These are phyloP conservation scores for Rapana venosa DNA, from an alignment of 2,888 invertebrate species.

Conservation along the genomic window DNA sequence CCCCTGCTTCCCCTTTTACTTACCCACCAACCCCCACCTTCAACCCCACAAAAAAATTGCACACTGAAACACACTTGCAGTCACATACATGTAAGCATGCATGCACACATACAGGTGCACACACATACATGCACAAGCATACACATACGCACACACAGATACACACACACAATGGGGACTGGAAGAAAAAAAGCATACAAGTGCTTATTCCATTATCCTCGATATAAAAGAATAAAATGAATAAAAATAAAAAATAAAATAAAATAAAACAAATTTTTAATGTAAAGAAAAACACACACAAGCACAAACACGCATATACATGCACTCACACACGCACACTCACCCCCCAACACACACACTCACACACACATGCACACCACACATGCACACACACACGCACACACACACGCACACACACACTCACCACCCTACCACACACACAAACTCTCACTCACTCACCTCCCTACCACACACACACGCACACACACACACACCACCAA, in stretches of 20 bases:
- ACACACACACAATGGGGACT: not conserved
- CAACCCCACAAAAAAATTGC: not conserved
- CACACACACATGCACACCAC: not conserved
- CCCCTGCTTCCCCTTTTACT: too few relatives aligned
- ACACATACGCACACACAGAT: not conserved
- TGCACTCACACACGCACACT: not conserved
- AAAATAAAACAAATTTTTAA: too few relatives aligned
- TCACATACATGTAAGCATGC: constrained; percentile 9
- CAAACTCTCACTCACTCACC: not conserved
- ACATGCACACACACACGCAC: not conserved
- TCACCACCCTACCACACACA: not conserved
- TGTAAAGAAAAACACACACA: not conserved
- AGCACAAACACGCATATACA: not conserved
- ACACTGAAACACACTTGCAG: not conserved
- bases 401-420: not conserved
- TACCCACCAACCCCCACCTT: too few relatives aligned
- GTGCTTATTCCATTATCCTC: too few relatives aligned
- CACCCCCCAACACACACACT: not conserved
- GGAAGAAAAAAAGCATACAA: too few relatives aligned
- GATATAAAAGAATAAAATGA: too few relatives aligned
- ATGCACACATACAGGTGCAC: constrained; percentile 1
- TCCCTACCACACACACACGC: not conserved
- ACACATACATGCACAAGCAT: not conserved
- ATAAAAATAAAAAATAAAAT: too few relatives aligned
- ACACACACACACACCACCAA: not conserved